phyloP scores from a whole-genome alignment of 2,888 invertebrate genomes.

The Crossocerus cetratus region DNA sequence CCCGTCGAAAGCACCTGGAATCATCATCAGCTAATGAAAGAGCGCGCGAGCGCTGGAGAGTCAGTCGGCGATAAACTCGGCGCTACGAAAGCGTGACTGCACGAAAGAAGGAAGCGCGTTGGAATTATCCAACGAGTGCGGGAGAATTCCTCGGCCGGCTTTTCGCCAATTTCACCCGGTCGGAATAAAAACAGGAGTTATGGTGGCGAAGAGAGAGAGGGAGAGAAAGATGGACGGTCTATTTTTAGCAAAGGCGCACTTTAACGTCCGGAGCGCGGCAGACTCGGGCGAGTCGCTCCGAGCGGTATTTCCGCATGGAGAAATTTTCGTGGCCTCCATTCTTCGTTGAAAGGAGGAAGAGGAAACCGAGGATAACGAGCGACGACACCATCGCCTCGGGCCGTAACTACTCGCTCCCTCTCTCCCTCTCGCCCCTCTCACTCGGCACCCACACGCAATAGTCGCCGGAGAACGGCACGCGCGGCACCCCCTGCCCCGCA shows the following conservation, averaged over 20 bases:
- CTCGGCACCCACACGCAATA: too few species aligned
- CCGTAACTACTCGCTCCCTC: background rate
- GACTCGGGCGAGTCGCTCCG: too few species aligned
- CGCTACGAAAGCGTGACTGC: slow-evolving; percentile 59
- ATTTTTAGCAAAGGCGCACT: background rate
- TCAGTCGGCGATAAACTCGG: background rate
- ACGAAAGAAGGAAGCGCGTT: slow-evolving; percentile 52
- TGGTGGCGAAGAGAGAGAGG: background rate
- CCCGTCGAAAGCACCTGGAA: slow-evolving; percentile 19
- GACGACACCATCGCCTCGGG: slow-evolving; percentile 31
- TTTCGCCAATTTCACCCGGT: slow-evolving; percentile 1
- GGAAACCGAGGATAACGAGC: slow-evolving; percentile 56
- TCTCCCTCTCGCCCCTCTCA: background rate
- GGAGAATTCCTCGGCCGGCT: slow-evolving; percentile 37
- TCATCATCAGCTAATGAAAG: slow-evolving; percentile 40
- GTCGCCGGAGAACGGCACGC: too few species aligned
- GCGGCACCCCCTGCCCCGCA: slow-evolving; percentile 21
- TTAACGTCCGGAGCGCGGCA: background rate
- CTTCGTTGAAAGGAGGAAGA: slow-evolving; percentile 55
- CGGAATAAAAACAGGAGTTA: background rate
- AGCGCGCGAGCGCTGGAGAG: slow-evolving; percentile 34
- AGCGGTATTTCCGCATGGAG: slow-evolving; percentile 51
- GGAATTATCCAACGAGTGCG: slow-evolving; percentile 42
- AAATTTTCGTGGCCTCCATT: slow-evolving; percentile 56
- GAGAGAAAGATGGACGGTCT: background rate